Percentiles rank a stretch among this genome's conserved stretches.
phyloP scores from a whole-genome alignment of 2,797 vertebrate species.

The Lutra lutra region DNA sequence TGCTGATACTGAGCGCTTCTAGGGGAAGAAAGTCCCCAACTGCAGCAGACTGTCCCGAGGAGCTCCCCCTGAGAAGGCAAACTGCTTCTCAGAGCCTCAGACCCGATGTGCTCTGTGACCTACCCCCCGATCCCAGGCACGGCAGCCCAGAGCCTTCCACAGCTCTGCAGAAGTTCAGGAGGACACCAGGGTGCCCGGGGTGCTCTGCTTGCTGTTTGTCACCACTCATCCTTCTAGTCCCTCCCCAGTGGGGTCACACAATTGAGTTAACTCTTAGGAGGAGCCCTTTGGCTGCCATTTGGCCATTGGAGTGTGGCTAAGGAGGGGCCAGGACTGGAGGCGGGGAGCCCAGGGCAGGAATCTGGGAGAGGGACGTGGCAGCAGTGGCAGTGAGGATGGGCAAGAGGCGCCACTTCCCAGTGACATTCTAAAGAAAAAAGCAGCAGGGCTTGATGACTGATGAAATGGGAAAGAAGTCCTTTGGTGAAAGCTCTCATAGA shows the following conservation, averaged over 20 bases:
- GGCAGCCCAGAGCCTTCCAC: neutral
- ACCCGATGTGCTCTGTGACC: neutral
- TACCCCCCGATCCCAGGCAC: fast-evolving
- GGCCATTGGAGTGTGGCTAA: neutral
- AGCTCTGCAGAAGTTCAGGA: neutral
- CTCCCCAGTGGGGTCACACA: neutral
- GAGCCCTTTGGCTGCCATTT: neutral
- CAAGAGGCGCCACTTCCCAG: neutral
- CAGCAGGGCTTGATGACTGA: neutral
- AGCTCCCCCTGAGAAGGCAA: too few species aligned
- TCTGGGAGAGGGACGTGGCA: neutral
- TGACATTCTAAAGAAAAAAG: neutral
- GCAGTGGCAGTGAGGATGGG: neutral
- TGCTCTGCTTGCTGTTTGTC: neutral
- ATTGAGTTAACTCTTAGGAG: neutral
- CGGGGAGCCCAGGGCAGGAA: neutral
- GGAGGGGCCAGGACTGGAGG: neutral
- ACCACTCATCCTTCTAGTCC: neutral
- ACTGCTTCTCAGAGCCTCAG: neutral
- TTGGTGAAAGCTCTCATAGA: neutral
- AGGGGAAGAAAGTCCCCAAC: neutral
- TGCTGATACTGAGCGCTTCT: neutral
- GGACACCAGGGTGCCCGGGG: neutral
- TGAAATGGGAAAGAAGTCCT: neutral
- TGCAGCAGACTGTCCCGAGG: neutral